Evolutionary conservation across 1,140 invertebrate species (phyloP).

Genomic region (Heliconius eleuchia): DNA sequence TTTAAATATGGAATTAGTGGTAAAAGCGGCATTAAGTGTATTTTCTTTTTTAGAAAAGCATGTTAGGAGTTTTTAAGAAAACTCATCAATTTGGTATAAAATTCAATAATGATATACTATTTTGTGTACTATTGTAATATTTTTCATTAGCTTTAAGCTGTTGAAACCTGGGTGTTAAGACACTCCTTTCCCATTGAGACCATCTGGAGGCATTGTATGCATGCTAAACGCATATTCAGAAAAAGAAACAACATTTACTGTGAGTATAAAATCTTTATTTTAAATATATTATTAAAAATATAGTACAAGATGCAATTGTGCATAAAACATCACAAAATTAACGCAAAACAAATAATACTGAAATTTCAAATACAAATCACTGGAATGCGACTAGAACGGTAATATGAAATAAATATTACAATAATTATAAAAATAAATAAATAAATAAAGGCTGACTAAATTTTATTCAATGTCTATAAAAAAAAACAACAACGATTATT

Average conservation of each 20-base stretch:
- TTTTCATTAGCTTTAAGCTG: no score
- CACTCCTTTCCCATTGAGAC: no score
- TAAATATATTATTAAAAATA: background rate
- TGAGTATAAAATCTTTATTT: slow-evolving; percentile 1
- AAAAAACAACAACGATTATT: background rate
- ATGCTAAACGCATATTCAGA: background rate
- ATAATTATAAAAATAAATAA: background rate
- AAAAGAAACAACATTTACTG: background rate
- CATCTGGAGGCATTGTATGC: no score
- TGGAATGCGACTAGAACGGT: slow-evolving; percentile 57
- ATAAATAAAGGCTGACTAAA: background rate
- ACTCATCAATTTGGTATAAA: no score
- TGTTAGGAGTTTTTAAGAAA: no score
- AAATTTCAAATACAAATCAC: slow-evolving; percentile 33
- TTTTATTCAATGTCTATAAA: background rate
- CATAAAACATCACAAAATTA: background rate
- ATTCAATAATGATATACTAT: no score
- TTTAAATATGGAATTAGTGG: no score
- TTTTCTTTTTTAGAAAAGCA: no score
- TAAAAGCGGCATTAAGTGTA: no score
- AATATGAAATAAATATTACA: slow-evolving; percentile 4
- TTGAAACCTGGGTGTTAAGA: no score
- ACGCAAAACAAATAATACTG: slow-evolving; percentile 34
- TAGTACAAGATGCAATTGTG: background rate
- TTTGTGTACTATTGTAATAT: no score